These are phyloP conservation scores for Erythrolamprus reginae DNA, from an alignment of 2,113 vertebrate species.

Conservation along the genomic window DNA sequence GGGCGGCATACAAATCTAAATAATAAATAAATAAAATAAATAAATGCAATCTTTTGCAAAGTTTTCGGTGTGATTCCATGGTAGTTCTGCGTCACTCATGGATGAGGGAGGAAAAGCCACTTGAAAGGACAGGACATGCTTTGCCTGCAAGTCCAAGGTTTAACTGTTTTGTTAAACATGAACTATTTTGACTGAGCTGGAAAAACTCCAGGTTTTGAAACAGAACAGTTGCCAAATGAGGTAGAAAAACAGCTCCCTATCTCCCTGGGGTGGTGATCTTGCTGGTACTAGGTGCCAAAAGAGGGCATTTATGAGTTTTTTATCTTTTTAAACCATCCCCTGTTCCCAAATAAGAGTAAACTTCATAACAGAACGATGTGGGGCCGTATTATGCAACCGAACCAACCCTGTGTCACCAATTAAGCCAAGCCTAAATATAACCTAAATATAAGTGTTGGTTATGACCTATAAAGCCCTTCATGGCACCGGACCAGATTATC, in stretches of 20 bases:
- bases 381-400: background rate
- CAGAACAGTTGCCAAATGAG: background rate
- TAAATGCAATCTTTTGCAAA: background rate
- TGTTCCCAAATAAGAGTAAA: background rate
- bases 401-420: background rate
- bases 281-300: background rate
- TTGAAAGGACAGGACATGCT: background rate
- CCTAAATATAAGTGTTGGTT: no score
- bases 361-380: background rate
- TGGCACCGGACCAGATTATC: no score
- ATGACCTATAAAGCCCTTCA: no score
- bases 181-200: background rate
- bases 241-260: background rate
- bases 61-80: background rate
- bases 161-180: background rate
- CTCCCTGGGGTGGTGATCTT: background rate
- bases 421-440: background rate
- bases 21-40: no score
- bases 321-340: background rate
- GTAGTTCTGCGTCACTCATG: background rate
- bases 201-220: background rate
- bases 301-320: background rate
- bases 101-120: background rate
- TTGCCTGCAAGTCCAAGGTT: background rate
- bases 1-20: no score